Evolutionary conservation across 2,888 invertebrate species (phyloP), one percentile per base, ranked within the genome.

Genomic region (Panzeria rudis): DNA sequence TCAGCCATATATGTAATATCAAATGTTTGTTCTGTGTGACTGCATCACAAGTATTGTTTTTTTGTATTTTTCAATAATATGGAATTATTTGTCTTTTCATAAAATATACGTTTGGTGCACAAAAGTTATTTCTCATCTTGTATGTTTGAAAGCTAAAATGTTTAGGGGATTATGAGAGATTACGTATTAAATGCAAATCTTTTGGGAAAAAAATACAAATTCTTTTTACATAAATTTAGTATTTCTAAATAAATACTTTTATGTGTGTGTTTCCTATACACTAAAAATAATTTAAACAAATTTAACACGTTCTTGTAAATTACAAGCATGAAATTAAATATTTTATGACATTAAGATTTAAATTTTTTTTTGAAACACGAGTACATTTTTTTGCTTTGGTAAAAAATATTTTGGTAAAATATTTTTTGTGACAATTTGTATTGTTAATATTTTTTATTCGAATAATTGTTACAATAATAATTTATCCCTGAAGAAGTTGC

Each of bases 81-180:
- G 8, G 1, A 15, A 29, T 2, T 59, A 13, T 0, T 61, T 8
- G 0, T 17, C 32, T 44, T 47, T 23, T 38, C 41, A 25, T 38
- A 17, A 56, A 68, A 50, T 29, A 61, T 50, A 3, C n/a, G 29
- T 41, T 78, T 78, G 41, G 6, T 23, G 20, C 61, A 20, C 15
- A 71, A 17, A n/a, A 54, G 50, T 54, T 54, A 11, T 59, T 23
- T 20, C 13, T 72, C 0, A 15, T 50, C 35, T 41, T 20, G 25
- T 54, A 23, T 44, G 3, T 25, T 44, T 13, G 7, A 71, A 52
- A 62, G 71, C 62, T 71, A 44, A 69, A 61, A 62, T 71, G 23
- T 54, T 50, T 79, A 62, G 6, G 79, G 54, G 62, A 71, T 71
- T 71, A 44, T 72, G 20, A n/a, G 17, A 25, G 71, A 32, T 62